Percentiles rank a stretch among this genome's conserved stretches.
These are phyloP conservation scores for Phorcus lineatus DNA, from an alignment of 2,888 invertebrate species.

Conservation along the genomic window DNA sequence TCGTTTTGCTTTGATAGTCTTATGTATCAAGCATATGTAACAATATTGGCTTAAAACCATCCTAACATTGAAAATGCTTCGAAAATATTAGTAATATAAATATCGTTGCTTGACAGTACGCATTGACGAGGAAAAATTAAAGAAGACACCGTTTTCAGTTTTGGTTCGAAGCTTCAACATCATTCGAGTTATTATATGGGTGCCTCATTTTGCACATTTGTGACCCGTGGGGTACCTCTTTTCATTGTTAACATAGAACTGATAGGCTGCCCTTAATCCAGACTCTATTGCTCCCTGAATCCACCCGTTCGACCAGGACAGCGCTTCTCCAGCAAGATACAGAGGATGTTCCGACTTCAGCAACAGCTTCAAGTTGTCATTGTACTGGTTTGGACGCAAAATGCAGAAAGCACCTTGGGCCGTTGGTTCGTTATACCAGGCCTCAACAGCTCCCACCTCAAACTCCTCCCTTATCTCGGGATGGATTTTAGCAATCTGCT, in stretches of 20 bases:
- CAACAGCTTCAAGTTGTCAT: conserved; percentile 31
- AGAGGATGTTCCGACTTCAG: conserved; percentile 25
- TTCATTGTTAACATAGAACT: conserved; percentile 28
- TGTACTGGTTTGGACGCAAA: conserved; percentile 37
- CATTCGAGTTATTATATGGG: too few species aligned
- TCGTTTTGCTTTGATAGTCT: too few species aligned
- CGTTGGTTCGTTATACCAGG: conserved; percentile 39
- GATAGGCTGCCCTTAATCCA: conserved; percentile 34
- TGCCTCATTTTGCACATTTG: too few species aligned
- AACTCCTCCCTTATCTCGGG: conserved; percentile 38
- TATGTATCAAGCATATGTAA: too few species aligned
- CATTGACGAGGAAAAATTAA: too few species aligned
- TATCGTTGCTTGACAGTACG: too few species aligned
- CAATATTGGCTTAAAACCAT: too few species aligned
- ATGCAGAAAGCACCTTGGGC: conserved; percentile 37
- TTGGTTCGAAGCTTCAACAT: too few species aligned
- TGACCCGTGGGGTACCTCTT: background rate
- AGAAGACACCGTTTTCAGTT: too few species aligned
- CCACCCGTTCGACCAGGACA: conserved; percentile 45
- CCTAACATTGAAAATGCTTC: too few species aligned
- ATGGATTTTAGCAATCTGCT: conserved; percentile 39
- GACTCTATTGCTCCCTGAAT: conserved; percentile 38
- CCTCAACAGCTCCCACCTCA: conserved; percentile 42
- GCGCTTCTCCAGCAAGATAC: conserved; percentile 43
- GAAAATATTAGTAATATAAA: too few species aligned